These are phyloP conservation scores for Apotomis betuletana DNA, from an alignment of 2,888 invertebrate genomes.

Conservation along the genomic window DNA sequence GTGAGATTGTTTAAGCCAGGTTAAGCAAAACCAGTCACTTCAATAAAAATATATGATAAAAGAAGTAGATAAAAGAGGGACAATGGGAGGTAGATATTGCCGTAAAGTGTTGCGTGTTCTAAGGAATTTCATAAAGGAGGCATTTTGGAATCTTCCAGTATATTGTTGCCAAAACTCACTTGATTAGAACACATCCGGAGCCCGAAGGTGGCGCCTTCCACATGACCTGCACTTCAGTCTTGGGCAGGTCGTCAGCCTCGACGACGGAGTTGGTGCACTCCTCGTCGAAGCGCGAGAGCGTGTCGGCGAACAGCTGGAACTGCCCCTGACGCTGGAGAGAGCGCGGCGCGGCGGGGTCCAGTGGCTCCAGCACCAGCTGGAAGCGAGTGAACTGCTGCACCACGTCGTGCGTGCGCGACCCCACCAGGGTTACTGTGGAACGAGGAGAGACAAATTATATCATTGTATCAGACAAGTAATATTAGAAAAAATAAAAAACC, in stretches of 20 bases:
- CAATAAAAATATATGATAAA: no score
- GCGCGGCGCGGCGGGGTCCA: conserved; percentile 71
- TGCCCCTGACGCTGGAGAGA: conserved; percentile 68
- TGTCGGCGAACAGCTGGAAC: conserved; percentile 83
- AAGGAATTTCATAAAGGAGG: no score
- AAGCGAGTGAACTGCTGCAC: conserved; percentile 92
- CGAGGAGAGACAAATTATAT: neutral
- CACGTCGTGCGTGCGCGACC: conserved; percentile 85
- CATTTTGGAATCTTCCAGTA: no score
- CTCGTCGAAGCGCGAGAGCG: conserved; percentile 88
- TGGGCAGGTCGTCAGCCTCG: conserved; percentile 90
- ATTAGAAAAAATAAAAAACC: no score
- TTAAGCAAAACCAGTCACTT: no score
- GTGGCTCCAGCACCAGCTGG: conserved; percentile 88
- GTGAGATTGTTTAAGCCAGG: no score
- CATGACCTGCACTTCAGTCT: conserved; percentile 93
- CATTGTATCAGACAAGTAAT: no score
- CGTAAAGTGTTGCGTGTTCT: no score
- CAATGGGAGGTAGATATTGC: no score
- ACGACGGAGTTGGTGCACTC: conserved; percentile 93
- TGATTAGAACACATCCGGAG: conserved; percentile 93
- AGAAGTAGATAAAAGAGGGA: no score
- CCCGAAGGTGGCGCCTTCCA: conserved; percentile 95
- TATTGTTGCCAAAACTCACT: conserved; percentile 74
- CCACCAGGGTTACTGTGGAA: conserved; percentile 85